Percentiles rank a stretch among this genome's conserved stretches.
phyloP scores from a whole-genome alignment of 2,113 vertebrate genomes.

The Scortum barcoo region DNA sequence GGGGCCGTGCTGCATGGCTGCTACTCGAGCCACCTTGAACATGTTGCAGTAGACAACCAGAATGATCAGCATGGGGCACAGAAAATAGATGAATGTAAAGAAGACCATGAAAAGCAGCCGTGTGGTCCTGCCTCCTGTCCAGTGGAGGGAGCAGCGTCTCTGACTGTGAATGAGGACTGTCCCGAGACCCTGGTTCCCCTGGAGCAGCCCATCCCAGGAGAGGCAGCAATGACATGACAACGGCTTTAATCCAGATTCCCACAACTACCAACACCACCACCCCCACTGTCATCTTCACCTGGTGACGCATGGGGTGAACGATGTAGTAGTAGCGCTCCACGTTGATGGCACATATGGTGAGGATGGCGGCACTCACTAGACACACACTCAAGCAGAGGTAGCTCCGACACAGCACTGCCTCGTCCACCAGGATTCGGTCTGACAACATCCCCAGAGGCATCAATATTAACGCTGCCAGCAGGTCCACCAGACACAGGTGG shows the following conservation, averaged over 20 bases:
- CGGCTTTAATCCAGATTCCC: conserved; percentile 95
- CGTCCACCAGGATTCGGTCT: conserved; percentile 87
- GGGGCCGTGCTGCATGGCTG: conserved; percentile 94
- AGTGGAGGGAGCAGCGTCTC: conserved; percentile 92
- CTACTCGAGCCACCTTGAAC: conserved; percentile 97
- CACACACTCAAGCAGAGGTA: conserved; percentile 96
- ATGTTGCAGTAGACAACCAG: conserved; percentile 97
- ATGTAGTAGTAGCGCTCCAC: conserved; percentile 98
- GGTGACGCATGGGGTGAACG: conserved; percentile 97
- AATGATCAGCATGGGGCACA: conserved; percentile 94
- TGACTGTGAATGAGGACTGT: conserved; percentile 32
- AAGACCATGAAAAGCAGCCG: conserved; percentile 93
- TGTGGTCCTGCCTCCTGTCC: conserved; percentile 88
- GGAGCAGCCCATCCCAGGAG: conserved; percentile 90
- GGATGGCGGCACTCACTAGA: conserved; percentile 95
- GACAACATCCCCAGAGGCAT: conserved; percentile 97
- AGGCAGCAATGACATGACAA: conserved; percentile 91
- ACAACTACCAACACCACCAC: conserved; percentile 91
- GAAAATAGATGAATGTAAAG: conserved; percentile 93
- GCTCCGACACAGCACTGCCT: conserved; percentile 91
- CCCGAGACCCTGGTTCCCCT: conserved; percentile 71
- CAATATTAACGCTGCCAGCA: conserved; percentile 93
- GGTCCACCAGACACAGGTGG: conserved; percentile 97
- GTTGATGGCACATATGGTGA: conserved; percentile 97
- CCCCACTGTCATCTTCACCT: conserved; percentile 95